These are phyloP conservation scores for Reinhardtius hippoglossoides DNA, from an alignment of 2,113 vertebrate genomes.

Conservation along the genomic window DNA sequence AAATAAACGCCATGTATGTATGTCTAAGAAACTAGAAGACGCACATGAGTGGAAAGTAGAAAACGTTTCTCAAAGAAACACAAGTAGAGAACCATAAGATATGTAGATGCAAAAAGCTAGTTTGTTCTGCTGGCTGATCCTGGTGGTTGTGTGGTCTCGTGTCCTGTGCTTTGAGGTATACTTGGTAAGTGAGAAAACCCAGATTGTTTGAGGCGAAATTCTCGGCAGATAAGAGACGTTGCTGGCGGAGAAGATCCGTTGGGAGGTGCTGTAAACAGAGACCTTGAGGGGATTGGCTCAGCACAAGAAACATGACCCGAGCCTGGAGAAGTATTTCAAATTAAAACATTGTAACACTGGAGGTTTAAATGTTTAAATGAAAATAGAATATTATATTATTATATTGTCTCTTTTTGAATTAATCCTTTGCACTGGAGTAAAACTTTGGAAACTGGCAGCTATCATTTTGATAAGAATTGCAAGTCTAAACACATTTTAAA, in stretches of 20 bases:
- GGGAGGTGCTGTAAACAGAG: constrained; percentile 72
- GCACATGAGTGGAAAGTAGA: neutral
- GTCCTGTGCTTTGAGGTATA: constrained; percentile 82
- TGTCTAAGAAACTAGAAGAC: neutral
- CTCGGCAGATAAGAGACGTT: constrained; percentile 61
- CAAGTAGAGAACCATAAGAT: neutral
- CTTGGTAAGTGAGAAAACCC: constrained; percentile 71
- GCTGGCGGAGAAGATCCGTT: constrained; percentile 63
- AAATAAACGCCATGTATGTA: neutral
- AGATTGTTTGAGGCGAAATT: constrained; percentile 62
- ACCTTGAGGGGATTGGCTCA: constrained; percentile 40
- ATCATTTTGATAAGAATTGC: constrained; percentile 34
- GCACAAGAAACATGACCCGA: constrained; percentile 46
- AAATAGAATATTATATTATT: constrained; percentile 11
- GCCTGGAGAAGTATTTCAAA: constrained; percentile 32
- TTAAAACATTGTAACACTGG: constrained; percentile 29
- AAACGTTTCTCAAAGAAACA: neutral
- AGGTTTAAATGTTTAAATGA: neutral
- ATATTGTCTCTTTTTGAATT: constrained; percentile 20
- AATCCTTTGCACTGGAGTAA: constrained; percentile 82
- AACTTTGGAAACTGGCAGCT: constrained; percentile 66
- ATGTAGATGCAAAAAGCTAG: constrained; percentile 36
- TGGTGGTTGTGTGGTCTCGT: constrained; percentile 71
- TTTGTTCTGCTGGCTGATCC: constrained; percentile 57
- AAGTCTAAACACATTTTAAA: constrained; percentile 15